Percentiles rank a stretch among this genome's conserved stretches.
These are phyloP conservation scores for Heterocephalus glaber DNA, from an alignment of 2,113 vertebrate species.

Conservation along the genomic window DNA sequence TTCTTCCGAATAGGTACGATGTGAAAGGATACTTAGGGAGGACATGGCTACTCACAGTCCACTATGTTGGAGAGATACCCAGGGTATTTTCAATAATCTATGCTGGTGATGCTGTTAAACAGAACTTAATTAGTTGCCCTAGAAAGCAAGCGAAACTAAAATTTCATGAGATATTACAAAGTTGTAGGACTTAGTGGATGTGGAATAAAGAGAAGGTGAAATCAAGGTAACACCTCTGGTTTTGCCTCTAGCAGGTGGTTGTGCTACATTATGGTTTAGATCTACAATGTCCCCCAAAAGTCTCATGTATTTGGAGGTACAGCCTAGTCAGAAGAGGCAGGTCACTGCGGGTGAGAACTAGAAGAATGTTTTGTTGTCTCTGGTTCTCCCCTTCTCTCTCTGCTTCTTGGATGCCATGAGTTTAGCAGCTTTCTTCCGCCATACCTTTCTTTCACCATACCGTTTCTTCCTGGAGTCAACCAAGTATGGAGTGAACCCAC, in stretches of 20 bases:
- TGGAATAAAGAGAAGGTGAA: not conserved
- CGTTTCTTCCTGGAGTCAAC: not conserved
- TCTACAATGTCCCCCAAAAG: not conserved
- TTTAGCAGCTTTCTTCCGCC: not conserved
- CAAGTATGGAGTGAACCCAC: not conserved
- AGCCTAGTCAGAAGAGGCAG: not conserved
- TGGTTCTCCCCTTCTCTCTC: not conserved
- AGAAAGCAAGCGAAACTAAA: not conserved
- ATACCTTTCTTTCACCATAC: not conserved
- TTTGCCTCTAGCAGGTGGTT: not conserved
- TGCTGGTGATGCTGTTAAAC: not conserved
- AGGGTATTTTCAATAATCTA: not conserved
- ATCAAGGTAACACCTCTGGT: not conserved
- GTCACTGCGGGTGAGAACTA: not conserved
- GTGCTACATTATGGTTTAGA: not conserved
- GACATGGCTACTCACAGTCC: not conserved
- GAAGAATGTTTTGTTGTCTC: not conserved
- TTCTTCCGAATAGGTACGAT: not conserved
- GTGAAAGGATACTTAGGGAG: not conserved
- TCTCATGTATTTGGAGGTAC: not conserved
- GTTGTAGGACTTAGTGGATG: not conserved
- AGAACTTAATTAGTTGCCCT: not conserved
- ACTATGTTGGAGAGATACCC: not conserved
- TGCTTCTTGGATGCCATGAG: not conserved
- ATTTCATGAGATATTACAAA: not conserved